Conservation (phyloP, 2,797 vertebrate genomes). For the Lepilemur septentrionalis region DNA sequence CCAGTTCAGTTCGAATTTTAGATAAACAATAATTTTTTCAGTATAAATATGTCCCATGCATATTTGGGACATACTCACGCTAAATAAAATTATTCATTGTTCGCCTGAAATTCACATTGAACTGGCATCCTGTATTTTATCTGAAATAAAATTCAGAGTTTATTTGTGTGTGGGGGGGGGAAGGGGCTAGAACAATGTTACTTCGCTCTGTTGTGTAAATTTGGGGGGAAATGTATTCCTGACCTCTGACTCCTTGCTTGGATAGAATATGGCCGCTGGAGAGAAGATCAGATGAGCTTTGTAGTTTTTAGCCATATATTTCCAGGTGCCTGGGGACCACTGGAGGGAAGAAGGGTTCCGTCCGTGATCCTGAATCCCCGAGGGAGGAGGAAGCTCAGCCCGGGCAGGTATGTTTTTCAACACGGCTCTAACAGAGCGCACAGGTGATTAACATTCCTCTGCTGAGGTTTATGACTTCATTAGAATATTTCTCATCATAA, state of each 20-base stretch:
- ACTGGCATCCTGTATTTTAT: background rate
- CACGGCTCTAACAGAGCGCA: constrained; percentile 55
- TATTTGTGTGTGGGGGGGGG: background rate
- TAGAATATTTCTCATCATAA: constrained; percentile 84
- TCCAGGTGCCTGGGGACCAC: constrained; percentile 70
- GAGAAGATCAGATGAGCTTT: constrained; percentile 77
- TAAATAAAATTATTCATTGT: background rate
- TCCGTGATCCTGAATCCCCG: constrained; percentile 54
- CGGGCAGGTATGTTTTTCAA: constrained; percentile 79
- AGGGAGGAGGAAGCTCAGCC: constrained; percentile 67
- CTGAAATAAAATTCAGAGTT: background rate
- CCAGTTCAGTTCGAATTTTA: constrained; percentile 27
- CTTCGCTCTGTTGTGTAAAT: constrained; percentile 61
- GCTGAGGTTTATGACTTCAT: constrained; percentile 82
- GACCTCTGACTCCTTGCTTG: constrained; percentile 67
- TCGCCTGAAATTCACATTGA: constrained; percentile 19
- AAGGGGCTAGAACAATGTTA: background rate
- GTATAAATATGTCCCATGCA: background rate
- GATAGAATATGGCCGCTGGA: constrained; percentile 67
- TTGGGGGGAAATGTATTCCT: constrained; percentile 62
- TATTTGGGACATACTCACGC: background rate
- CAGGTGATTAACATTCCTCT: constrained; percentile 82
- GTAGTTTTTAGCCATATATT: constrained; percentile 67
- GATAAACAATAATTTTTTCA: background rate
- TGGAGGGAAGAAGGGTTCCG: constrained; percentile 54